Percentiles rank a stretch among this genome's conserved stretches.
Evolutionary conservation across 2,888 invertebrate species (phyloP).

Genomic region (Gymnosoma rotundatum): DNA sequence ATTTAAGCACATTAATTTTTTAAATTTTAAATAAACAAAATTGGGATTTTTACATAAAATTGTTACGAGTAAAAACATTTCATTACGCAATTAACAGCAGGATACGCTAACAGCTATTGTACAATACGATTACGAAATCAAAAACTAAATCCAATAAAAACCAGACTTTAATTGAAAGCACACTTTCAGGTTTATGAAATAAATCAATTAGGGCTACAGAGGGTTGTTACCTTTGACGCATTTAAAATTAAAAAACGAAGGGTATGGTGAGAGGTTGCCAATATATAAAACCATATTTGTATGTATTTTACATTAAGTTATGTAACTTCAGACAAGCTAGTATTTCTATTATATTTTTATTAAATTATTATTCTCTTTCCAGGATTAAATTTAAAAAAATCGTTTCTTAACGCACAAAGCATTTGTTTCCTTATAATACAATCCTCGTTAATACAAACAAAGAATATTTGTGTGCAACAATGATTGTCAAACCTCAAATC

Average conservation of each 20-base stretch:
- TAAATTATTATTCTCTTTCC: no score
- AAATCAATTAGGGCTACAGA: constrained; percentile 20
- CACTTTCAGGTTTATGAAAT: constrained; percentile 45
- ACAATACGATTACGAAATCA: not conserved
- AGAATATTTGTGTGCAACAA: not conserved
- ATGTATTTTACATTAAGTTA: no score
- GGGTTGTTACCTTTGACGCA: not conserved
- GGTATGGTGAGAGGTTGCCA: no score
- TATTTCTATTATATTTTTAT: no score
- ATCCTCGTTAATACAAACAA: not conserved
- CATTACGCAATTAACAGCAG: constrained; percentile 55
- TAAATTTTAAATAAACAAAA: not conserved
- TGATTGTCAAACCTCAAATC: no score
- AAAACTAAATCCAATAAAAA: constrained; percentile 33
- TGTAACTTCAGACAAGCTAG: no score
- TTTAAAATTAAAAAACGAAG: not conserved
- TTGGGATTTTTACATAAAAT: no score
- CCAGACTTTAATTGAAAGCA: constrained; percentile 45
- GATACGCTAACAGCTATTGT: not conserved
- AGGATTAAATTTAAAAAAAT: no score
- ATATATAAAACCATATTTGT: no score
- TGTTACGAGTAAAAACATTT: not conserved
- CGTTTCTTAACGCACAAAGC: no score
- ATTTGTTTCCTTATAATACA: not conserved
- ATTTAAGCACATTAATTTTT: constrained; percentile 35